Evolutionary conservation across 2,797 vertebrate genomes (phyloP), one percentile per base, ranked within the genome.

Genomic region (Lutjanus argentimaculatus): DNA sequence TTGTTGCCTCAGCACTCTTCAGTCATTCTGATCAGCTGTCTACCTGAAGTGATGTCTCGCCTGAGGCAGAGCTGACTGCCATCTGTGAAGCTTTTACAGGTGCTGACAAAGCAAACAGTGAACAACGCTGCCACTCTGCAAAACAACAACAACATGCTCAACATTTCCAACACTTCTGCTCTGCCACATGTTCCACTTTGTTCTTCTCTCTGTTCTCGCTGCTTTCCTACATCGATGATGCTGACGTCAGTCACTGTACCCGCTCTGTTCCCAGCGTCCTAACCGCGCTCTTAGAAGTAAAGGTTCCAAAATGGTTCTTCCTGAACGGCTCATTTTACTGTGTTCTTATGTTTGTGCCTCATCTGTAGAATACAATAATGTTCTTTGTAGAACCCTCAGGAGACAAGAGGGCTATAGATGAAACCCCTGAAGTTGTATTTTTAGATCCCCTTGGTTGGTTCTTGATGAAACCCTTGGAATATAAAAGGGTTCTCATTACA

Each of bases 71-170:
- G 67, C 3, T 8, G 43, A 10, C 53, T 2, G 15, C 59, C 67
- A 30, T 67, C 62, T 87, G 77, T 73, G 67, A 63, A 13, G 72
- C 48, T 40, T 66, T 72, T n/a, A 52, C 55, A 80, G 61, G 21
- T 57, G 85, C 77, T 80, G 75, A 85, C 61, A 10, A 56, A 70
- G 75, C 74, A 76, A 71, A 66, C 52, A 10, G 15, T 1, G 12
- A 72, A 58, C 40, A 72, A 58, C 40, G 8, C 52, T 6, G 40
- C 12, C 12, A 2, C 22, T 65, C 53, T 36, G 69, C 15, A 21
- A 40, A 10, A 22, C 63, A 56, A 49, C 49, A 51, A 10, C 49
- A 52, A n/a, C 13, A 6, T 22, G 48, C 11, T 30, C 8, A 8
- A 2, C 25, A 13, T 17, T 21, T 36, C 53, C 6, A 63, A 21